phyloP scores from a whole-genome alignment of 2,113 vertebrate genomes.

The Xyliphius kryptos region DNA sequence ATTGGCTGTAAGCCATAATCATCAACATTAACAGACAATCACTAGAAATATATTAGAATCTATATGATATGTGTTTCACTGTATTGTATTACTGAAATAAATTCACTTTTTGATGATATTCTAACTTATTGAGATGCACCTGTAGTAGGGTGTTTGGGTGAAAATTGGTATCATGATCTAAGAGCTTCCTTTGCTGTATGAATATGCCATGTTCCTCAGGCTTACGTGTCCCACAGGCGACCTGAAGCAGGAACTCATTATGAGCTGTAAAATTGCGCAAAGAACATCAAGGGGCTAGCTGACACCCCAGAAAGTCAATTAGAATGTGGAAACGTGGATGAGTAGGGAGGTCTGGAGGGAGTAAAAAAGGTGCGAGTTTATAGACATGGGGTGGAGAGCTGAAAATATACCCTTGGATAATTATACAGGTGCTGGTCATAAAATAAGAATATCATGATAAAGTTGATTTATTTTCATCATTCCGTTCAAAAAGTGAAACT shows the following conservation, averaged over 20 bases:
- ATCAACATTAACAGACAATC: no score
- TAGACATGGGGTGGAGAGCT: neutral
- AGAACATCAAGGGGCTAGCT: conserved; percentile 37
- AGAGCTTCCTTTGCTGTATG: conserved; percentile 18
- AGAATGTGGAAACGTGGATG: conserved; percentile 18
- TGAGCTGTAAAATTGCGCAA: conserved; percentile 40
- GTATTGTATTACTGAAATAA: no score
- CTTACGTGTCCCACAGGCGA: conserved; percentile 7
- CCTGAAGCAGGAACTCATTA: conserved; percentile 36
- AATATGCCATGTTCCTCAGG: conserved; percentile 9
- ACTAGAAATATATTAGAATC: no score
- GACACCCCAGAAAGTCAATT: conserved; percentile 34
- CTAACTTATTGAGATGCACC: no score
- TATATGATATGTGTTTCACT: conserved; percentile 4
- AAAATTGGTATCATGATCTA: conserved; percentile 24
- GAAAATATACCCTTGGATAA: no score
- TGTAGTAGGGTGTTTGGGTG: no score
- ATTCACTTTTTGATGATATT: no score
- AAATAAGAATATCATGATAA: no score
- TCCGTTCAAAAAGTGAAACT: no score
- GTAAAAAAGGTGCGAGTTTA: neutral
- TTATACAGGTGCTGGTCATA: no score
- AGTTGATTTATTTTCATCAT: no score
- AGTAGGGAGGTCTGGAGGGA: conserved; percentile 12
- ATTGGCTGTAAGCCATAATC: no score